phyloP scores from a whole-genome alignment of 2,888 invertebrate species.

The Gryllus longicercus region DNA sequence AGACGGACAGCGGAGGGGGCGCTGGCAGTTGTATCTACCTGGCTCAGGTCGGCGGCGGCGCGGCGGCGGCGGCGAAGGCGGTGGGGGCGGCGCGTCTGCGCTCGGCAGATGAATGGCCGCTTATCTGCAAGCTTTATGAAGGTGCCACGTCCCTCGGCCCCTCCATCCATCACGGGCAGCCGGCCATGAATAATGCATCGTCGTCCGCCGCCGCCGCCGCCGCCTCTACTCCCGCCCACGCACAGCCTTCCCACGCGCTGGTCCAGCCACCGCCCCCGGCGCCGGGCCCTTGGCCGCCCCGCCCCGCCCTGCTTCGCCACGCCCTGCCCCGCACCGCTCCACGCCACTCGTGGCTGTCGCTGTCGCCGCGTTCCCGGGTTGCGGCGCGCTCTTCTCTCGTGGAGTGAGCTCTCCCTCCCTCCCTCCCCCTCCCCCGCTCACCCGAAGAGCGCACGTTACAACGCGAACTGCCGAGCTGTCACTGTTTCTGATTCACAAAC shows the following conservation, averaged over 20 bases:
- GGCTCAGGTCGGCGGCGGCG: neutral
- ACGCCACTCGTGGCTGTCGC: too few species aligned
- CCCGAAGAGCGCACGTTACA: too few species aligned
- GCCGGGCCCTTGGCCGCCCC: neutral
- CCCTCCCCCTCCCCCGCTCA: too few species aligned
- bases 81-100: neutral
- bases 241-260: neutral
- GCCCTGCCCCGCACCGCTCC: too few species aligned
- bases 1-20: neutral
- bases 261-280: neutral
- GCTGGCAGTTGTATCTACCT: neutral
- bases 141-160: slow-evolving; percentile 10
- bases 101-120: slow-evolving; percentile 9
- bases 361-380: too few species aligned
- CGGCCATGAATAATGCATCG: slow-evolving; percentile 8
- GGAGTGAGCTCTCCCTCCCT: too few species aligned
- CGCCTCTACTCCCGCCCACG: neutral
- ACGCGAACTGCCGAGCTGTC: too few species aligned
- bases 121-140: slow-evolving; percentile 17
- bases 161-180: slow-evolving; percentile 2
- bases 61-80: neutral
- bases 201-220: neutral
- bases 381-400: too few species aligned
- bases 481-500: too few species aligned
- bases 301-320: too few species aligned